A percentile compares a stretch with the other conserved stretches of the same genome.
phyloP scores from a whole-genome alignment of 2,888 invertebrate species.

The Metalampra italica region DNA sequence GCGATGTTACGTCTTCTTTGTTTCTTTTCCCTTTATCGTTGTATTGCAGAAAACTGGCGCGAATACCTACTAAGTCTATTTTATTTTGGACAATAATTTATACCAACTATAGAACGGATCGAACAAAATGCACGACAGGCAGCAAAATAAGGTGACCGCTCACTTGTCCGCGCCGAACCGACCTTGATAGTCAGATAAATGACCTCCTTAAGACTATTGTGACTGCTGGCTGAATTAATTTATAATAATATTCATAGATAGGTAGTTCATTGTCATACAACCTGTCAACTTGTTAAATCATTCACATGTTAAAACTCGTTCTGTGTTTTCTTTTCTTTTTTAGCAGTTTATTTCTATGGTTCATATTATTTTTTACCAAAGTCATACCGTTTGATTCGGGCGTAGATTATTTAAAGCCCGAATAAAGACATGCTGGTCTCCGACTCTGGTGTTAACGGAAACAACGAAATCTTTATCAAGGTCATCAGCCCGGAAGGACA shows the following conservation, averaged over 20 bases:
- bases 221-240: no score
- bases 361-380: background rate
- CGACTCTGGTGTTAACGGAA: constrained; percentile 39
- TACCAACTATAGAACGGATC: no score
- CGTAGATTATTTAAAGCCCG: background rate
- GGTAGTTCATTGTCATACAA: background rate
- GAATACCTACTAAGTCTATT: no score
- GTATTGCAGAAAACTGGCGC: no score
- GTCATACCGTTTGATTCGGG: background rate
- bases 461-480: constrained; percentile 50
- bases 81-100: no score
- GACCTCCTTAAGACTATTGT: background rate
- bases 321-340: background rate
- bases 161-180: no score
- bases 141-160: no score
- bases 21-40: no score
- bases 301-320: background rate
- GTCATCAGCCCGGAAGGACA: constrained; percentile 63
- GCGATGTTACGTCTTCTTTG: no score
- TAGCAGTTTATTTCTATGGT: background rate
- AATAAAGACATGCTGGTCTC: constrained; percentile 48
- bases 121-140: no score
- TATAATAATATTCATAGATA: no score
- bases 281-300: background rate
- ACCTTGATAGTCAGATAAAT: no score